Conservation (phyloP, 53 echinoderm and acorn worm species). For the Arbacia lixula region DNA sequence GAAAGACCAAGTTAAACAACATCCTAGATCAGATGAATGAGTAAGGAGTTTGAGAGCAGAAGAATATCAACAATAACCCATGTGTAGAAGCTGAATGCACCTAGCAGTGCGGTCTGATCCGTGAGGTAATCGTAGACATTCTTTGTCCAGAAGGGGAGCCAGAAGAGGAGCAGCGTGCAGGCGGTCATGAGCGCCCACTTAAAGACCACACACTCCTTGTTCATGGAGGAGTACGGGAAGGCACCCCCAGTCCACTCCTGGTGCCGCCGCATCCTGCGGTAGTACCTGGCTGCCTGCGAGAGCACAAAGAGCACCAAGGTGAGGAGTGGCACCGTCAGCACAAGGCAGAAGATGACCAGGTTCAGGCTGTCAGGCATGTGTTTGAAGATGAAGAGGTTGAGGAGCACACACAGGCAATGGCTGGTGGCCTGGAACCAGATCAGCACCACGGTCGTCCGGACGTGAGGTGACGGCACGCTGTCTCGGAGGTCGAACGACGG, state of each 20-base stretch:
- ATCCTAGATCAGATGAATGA: constrained; percentile 28
- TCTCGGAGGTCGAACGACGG: constrained; percentile 18
- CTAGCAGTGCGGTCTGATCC: neutral
- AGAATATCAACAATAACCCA: constrained; percentile 34
- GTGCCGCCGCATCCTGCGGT: constrained; percentile 5
- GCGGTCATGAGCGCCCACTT: constrained; percentile 30
- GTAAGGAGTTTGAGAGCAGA: constrained; percentile 25
- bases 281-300: constrained; percentile 23
- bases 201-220: constrained; percentile 24
- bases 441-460: constrained; percentile 27
- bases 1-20: neutral
- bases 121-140: constrained; percentile 19
- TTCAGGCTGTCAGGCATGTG: neutral
- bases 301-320: constrained; percentile 18
- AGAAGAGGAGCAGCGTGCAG: constrained; percentile 33
- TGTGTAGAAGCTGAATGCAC: constrained; percentile 16
- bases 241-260: constrained; percentile 1
- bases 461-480: constrained; percentile 10
- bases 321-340: constrained; percentile 17
- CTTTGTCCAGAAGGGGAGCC: constrained; percentile 47
- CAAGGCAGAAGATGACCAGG: constrained; percentile 1
- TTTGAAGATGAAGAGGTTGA: constrained; percentile 24
- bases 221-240: neutral
- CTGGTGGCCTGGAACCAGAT: constrained; percentile 37
- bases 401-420: constrained; percentile 18